Evolutionary conservation across 2,888 invertebrate species (phyloP).

Genomic region (Brachyptera risi): DNA sequence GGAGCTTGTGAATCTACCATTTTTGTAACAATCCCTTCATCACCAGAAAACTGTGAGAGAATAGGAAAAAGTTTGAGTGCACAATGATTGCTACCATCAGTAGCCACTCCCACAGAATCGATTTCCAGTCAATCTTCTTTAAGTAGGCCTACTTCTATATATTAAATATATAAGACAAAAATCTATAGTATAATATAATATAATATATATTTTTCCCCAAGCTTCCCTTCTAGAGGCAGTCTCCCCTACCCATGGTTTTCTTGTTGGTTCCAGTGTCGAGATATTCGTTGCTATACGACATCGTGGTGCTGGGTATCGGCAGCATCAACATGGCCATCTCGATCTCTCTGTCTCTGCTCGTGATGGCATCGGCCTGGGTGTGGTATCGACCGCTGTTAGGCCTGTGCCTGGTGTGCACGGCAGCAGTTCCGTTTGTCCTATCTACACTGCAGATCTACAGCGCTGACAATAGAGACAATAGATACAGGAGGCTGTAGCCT

Average conservation of each 20-base stretch:
- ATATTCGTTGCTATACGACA: slow-evolving; percentile 24
- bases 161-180: no score
- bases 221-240: not conserved
- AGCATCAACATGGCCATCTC: slow-evolving; percentile 48
- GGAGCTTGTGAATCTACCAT: no score
- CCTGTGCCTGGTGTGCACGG: slow-evolving; percentile 42
- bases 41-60: no score
- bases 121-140: no score
- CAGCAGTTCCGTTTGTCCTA: slow-evolving; percentile 44
- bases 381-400: slow-evolving; percentile 47
- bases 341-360: slow-evolving; percentile 45
- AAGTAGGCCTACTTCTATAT: no score
- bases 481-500: no score
- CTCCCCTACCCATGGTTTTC: not conserved
- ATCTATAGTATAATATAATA: no score
- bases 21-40: no score
- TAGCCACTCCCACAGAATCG: no score
- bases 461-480: not conserved
- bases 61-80: no score
- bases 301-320: slow-evolving; percentile 38
- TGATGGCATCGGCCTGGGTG: slow-evolving; percentile 48
- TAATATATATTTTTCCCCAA: no score
- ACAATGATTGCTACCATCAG: no score
- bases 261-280: slow-evolving; percentile 24
- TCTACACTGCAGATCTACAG: slow-evolving; percentile 38